Evolutionary conservation across 2,113 vertebrate species (phyloP), one percentile per base, ranked within the genome.

Genomic region (Psettodes erumei): DNA sequence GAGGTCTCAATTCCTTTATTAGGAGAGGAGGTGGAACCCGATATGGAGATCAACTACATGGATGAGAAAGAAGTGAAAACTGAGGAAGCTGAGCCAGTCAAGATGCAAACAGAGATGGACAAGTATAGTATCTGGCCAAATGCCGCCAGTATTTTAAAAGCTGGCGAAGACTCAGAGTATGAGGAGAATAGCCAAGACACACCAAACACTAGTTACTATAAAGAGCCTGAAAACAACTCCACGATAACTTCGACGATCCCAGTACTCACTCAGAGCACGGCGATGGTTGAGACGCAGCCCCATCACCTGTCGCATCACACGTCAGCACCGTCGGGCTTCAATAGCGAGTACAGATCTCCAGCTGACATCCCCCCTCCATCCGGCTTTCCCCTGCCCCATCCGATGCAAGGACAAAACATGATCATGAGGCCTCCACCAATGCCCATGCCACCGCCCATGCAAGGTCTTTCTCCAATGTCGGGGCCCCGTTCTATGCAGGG

Each of bases 91-190:
- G 83, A 91, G 58, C 64, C 81, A 10, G 8, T 82, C 0, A 74
- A 86, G 30, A 18, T 45, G 6, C 91, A 94, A 82, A 81, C 75
- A 2, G 91, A 93, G 53, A 71, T 77, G 51, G 90, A 93, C 75
- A 93, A 91, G 70, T 93, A 84, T 75, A 94, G 86, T 75, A 79
- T 94, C 71, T 95, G 94, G 94, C 93, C 94, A 43, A 94, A 95
- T 75, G 93, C 94, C 72, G 94, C 93, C 6, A 93, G 91, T 60
- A 93, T 94, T 83, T 85, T 94, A 82, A 95, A 93, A 90, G 37
- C 76, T 5, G 81, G 69, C 1, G 83, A 90, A 10, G 82, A 86
- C 19, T 83, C 84, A 2, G 86, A 92, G 32, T 85, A 87, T 75
- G 27, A 78, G 1, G 84, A 94, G 81, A 33, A 86, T 77, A 88